These are phyloP conservation scores for Microcebus lehilahytsara DNA, from an alignment of 2,113 vertebrate genomes.

Conservation along the genomic window DNA sequence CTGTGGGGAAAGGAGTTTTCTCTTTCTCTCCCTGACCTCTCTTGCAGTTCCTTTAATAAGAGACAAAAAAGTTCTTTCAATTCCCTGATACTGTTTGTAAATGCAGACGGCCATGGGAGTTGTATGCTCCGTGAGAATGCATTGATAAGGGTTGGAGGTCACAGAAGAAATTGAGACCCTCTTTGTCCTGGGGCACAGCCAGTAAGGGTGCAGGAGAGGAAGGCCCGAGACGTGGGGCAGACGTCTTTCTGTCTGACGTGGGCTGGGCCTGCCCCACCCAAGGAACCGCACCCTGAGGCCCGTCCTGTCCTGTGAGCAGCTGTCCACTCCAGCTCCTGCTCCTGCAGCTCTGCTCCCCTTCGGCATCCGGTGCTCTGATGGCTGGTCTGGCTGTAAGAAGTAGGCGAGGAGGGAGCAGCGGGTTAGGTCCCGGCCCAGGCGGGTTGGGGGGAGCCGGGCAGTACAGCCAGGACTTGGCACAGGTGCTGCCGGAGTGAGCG, in stretches of 20 bases:
- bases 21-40: not conserved
- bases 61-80: not conserved
- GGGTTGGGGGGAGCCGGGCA: not conserved
- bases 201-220: not conserved
- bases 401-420: not conserved
- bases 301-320: not conserved
- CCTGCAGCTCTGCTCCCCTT: not conserved
- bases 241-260: not conserved
- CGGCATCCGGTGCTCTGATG: not conserved
- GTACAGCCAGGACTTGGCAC: no score
- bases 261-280: not conserved
- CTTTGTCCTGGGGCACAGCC: not conserved
- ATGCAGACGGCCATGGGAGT: not conserved
- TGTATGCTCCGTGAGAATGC: not conserved
- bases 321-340: not conserved
- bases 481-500: no score
- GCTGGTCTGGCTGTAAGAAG: not conserved
- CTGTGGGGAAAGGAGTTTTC: not conserved
- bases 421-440: not conserved
- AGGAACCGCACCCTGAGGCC: not conserved
- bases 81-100: not conserved
- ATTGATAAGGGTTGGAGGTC: not conserved
- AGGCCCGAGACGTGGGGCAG: not conserved
- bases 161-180: not conserved
- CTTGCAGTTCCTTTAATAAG: not conserved